Evolutionary conservation across 1,140 invertebrate species (phyloP), one percentile per base, ranked within the genome.

Genomic region (Leptestheria dahalacensis): DNA sequence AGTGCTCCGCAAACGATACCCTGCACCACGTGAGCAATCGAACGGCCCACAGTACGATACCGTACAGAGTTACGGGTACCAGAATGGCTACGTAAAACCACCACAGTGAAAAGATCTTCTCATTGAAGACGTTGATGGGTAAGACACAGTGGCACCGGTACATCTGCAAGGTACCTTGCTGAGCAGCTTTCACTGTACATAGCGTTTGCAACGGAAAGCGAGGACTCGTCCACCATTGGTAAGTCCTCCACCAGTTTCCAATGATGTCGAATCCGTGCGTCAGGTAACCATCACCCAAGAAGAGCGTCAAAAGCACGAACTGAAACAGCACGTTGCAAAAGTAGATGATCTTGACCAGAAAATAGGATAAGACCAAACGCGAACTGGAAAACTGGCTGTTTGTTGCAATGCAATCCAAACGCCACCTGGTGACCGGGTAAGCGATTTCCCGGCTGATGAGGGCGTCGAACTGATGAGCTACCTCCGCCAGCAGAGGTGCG

Each of bases 81-180:
- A 72, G 60, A 54, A 72, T 62, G 12, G 70, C 72, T 48, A 73
- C 65, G 65, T 70, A 73, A 61, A 73, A 74, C 72, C 72, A 73
- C 46, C 74, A 67, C 55, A 74, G 68, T 3, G 69, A 69, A 61
- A 76, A 77, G 60, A 78, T 76, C 64, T 78, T 78, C 65, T 77
- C 76, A 65, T 77, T 77, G 68, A 78, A 77, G 26, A 78, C 69
- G 63, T 78, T 78, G 64, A 77, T 77, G 24, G 76, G 76, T 59
- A 78, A 66, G 18, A 76, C 75, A 62, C 76, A 78, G 63, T 77
- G 76, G 25, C 71, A 73, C n/a, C 69, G 71, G 65, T 72, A 73
- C 23, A 68, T 67, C 24, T 69, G 65, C 11, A 73, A 65, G 6
- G 69, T 68, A 9, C 71, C 71, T 60, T 71, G 69, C 24, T 72